Evolutionary conservation across 2,113 vertebrate species (phyloP).

Genomic region (Cinclus mexicanus): DNA sequence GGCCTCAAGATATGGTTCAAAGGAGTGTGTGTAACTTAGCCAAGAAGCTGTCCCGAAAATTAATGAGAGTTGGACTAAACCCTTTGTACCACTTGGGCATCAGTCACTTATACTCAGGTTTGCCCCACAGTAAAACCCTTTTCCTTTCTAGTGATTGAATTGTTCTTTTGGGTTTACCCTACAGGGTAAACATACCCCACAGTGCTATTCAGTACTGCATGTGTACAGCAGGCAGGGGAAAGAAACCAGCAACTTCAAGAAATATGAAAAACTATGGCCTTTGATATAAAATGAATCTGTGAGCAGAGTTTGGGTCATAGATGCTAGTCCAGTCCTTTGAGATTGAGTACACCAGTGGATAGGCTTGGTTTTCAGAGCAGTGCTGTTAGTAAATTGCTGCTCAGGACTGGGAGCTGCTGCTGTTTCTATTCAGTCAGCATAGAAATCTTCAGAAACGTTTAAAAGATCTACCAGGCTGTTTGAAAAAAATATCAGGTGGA

Average conservation of each 20-base stretch:
- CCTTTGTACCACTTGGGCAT: background rate
- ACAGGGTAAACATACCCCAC: background rate
- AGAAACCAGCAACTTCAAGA: background rate
- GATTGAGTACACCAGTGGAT: background rate
- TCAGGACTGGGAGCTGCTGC: background rate
- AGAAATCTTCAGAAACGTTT: constrained; percentile 6
- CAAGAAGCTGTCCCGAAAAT: constrained; percentile 4
- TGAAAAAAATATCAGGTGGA: background rate
- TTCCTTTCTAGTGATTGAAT: background rate
- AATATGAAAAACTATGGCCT: background rate
- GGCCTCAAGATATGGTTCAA: constrained; percentile 19
- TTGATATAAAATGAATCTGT: background rate
- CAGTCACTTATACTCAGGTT: background rate
- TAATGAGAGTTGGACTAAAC: background rate
- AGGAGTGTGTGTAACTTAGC: background rate
- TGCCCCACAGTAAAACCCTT: background rate
- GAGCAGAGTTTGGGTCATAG: background rate
- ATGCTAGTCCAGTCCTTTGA: background rate
- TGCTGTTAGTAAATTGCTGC: background rate
- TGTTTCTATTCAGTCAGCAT: background rate
- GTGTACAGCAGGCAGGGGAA: background rate
- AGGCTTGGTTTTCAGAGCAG: background rate
- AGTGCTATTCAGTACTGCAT: background rate
- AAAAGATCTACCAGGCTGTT: background rate
- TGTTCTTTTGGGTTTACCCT: background rate